Percentiles rank a stretch among this genome's conserved stretches.
Evolutionary conservation across 64 coral and sea anemone species (phyloP).

Genomic region (Montipora sp.): DNA sequence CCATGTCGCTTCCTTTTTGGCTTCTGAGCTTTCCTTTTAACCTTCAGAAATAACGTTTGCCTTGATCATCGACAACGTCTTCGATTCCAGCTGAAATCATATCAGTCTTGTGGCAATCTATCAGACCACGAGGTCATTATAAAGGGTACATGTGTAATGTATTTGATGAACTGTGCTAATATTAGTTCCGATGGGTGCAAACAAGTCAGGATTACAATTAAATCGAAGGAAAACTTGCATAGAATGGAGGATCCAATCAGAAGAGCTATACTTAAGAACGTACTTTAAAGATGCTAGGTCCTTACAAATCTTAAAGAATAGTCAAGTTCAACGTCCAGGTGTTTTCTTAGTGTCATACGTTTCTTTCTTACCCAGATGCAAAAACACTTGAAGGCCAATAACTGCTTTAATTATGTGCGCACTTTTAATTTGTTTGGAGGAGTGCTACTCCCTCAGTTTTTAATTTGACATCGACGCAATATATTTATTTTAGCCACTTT

Average conservation of each 20-base stretch:
- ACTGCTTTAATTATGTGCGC: too few species aligned
- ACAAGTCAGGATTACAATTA: slow-evolving; percentile 8
- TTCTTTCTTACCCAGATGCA: too few species aligned
- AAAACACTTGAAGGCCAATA: too few species aligned
- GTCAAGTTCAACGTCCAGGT: too few species aligned
- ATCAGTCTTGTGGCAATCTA: slow-evolving; percentile 1
- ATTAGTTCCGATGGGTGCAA: background rate
- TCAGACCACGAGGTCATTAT: background rate
- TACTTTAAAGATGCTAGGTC: too few species aligned
- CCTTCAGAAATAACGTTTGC: background rate
- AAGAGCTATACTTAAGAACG: too few species aligned
- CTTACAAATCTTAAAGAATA: too few species aligned
- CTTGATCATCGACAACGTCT: background rate
- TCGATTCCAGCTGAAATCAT: background rate
- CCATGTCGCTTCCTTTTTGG: background rate
- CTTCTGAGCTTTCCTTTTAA: background rate
- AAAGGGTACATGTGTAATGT: background rate
- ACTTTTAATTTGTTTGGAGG: too few species aligned
- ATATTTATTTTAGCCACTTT: too few species aligned
- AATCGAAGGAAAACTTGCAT: background rate
- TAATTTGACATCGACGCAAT: too few species aligned
- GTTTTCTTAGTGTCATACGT: too few species aligned
- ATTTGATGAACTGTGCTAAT: background rate
- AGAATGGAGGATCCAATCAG: background rate
- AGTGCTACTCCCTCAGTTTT: too few species aligned